Evolutionary conservation across 2,797 vertebrate species (phyloP).

Genomic region (Neopelma chrysocephalum): DNA sequence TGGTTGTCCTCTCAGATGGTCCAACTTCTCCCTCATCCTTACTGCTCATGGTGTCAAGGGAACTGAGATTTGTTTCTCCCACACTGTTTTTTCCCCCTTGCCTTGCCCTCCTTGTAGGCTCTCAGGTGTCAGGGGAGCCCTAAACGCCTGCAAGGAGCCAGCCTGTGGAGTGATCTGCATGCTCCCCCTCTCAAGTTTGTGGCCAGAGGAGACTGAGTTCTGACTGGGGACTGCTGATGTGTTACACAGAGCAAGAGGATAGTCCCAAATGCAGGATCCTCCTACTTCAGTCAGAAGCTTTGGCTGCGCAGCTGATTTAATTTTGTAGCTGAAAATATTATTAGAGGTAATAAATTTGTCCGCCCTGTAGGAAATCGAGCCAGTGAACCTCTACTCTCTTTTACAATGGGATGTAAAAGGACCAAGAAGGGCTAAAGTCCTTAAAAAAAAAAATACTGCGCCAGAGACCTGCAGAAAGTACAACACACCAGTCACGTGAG

Average conservation of each 20-base stretch:
- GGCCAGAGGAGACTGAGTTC: neutral
- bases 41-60: neutral
- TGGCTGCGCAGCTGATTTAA: constrained; percentile 29
- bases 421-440: neutral
- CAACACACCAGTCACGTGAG: neutral
- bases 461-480: neutral
- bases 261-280: constrained; percentile 37
- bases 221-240: neutral
- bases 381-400: constrained; percentile 29
- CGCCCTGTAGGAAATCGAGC: neutral
- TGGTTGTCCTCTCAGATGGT: neutral
- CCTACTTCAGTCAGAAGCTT: constrained; percentile 20
- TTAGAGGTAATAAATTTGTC: constrained; percentile 45
- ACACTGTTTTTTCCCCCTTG: neutral
- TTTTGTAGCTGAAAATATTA: constrained; percentile 61
- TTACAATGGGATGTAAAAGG: neutral
- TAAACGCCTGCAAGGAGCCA: neutral
- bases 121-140: neutral
- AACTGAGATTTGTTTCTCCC: neutral
- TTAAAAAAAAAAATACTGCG: neutral
- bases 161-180: neutral
- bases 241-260: constrained; percentile 30
- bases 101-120: neutral
- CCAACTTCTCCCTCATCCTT: neutral
- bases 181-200: neutral